Percentiles rank a stretch among this genome's conserved stretches.
phyloP scores from a whole-genome alignment of 2,888 invertebrate genomes.

The Lobophora halterata region DNA sequence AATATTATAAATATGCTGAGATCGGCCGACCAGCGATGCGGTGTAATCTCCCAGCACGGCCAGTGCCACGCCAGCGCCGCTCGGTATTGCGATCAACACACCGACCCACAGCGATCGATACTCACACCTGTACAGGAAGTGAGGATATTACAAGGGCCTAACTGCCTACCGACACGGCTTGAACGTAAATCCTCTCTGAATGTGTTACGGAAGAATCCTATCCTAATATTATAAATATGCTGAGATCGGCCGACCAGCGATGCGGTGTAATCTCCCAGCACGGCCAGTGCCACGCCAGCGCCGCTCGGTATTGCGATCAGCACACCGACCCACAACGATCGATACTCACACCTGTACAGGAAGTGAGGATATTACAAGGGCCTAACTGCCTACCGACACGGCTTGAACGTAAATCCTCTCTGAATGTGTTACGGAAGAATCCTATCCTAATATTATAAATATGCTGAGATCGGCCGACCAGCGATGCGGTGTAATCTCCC shows the following conservation, averaged over 20 bases:
- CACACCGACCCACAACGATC: conserved; percentile 85
- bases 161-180: too few species aligned
- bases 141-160: not conserved
- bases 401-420: too few species aligned
- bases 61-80: conserved; percentile 89
- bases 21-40: conserved; percentile 89
- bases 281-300: conserved; percentile 87
- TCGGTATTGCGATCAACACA: conserved; percentile 86
- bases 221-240: too few species aligned
- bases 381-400: too few species aligned
- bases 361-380: not conserved
- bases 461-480: too few species aligned
- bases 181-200: too few species aligned
- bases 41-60: conserved; percentile 89
- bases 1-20: conserved; percentile 89
- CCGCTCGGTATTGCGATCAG: conserved; percentile 89
- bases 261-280: conserved; percentile 89
- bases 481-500: too few species aligned
- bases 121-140: conserved; percentile 76
- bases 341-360: conserved; percentile 80
- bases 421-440: too few species aligned
- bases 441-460: too few species aligned
- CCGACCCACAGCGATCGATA: conserved; percentile 85
- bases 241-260: conserved; percentile 90
- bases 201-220: too few species aligned